Base-by-base conservation (phyloP, 2,888 invertebrate genomes). In the Drosophila yooni region DNA sequence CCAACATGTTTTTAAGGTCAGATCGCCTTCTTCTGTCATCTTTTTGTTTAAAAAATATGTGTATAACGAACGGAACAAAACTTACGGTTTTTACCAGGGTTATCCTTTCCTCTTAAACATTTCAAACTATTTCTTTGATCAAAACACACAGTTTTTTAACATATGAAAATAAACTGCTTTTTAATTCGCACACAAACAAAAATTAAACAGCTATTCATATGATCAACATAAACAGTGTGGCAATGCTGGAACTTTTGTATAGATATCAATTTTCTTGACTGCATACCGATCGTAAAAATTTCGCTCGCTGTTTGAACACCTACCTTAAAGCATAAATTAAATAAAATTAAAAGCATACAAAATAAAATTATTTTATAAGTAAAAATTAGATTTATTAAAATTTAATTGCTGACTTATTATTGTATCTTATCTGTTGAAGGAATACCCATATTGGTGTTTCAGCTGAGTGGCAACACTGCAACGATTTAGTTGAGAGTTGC, bases 381-480 rank as follows among this genome's bases (percentile, higher is more conserved):
- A 8, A 46, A 46, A 21, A 15, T 46, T 46, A 1, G 46, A 46
- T 46, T 25, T 8, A 25, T 25, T 15, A 18, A 50, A 11, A 51
- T 6, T 13, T 51, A 7, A 29, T 29, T 29, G 29, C 3, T 6
- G 7, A 29, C 3, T 27, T 50, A 50, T 48, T 13, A 36, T 38
- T 54, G 13, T 3, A n/a, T n/a, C 8, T n/a, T 38, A 40, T 34
- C 7, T 18, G 2, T 25, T 25, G 18, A 0, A 29, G 29, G 60
- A 54, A 36, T 59, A 74, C 52, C 51, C 13, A 31, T 8, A 60
- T 34, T 58, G 7, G n/a, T 29, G 31, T 33, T 38, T 68, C 1
- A 1, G 2, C 27, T 46, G 11, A 31, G 48, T 69, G 76, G 80
- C 75, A 74, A 50, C 69, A 29, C 79, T 52, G 27, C n/a, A 43